These are phyloP conservation scores for Trichoplusia ni DNA, from an alignment of 1,140 invertebrate species.

Conservation along the genomic window DNA sequence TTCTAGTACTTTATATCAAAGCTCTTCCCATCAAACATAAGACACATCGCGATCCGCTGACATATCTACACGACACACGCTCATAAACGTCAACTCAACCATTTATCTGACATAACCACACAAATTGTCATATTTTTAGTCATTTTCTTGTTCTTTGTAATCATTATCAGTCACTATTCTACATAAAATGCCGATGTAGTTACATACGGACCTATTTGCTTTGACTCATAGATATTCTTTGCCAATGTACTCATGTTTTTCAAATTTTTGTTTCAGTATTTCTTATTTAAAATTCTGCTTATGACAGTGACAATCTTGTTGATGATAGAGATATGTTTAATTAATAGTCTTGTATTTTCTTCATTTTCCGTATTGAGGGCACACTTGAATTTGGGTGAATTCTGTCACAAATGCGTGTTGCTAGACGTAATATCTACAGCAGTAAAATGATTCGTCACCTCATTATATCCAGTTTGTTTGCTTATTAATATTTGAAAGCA, in stretches of 20 bases:
- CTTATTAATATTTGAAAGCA: no score
- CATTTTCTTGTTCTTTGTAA: constrained; percentile 24
- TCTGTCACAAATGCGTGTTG: no score
- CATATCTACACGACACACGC: not conserved
- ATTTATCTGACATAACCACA: constrained; percentile 8
- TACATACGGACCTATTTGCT: not conserved
- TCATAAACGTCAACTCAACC: constrained; percentile 19
- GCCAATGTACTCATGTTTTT: not conserved
- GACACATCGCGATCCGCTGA: not conserved
- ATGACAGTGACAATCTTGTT: constrained; percentile 6
- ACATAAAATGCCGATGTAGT: constrained; percentile 23
- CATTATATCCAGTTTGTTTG: no score
- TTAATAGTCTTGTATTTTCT: not conserved
- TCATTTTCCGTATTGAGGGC: not conserved
- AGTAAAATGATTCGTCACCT: no score
- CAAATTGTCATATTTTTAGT: constrained; percentile 21
- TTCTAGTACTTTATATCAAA: not conserved
- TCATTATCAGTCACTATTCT: constrained; percentile 30
- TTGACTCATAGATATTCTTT: constrained; percentile 16
- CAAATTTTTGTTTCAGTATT: not conserved
- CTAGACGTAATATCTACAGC: no score
- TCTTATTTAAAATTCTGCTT: not conserved
- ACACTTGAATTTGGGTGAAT: not conserved
- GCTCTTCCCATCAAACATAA: not conserved
- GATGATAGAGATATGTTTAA: not conserved